A percentile compares a stretch with the other conserved stretches of the same genome.
These are phyloP conservation scores for Panthera tigris DNA, from an alignment of 2,113 vertebrate species.

Conservation along the genomic window DNA sequence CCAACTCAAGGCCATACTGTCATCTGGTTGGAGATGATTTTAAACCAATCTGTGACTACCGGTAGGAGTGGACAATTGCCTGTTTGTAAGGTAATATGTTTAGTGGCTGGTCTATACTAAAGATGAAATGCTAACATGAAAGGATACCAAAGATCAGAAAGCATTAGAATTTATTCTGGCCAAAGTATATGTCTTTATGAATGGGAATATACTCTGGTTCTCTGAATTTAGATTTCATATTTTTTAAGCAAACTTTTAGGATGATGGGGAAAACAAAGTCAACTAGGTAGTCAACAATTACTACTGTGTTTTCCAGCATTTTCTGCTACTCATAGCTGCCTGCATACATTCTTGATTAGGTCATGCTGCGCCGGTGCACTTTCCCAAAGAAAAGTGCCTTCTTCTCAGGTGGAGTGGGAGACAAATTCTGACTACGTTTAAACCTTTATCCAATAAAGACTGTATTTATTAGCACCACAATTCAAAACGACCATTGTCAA, in stretches of 20 bases:
- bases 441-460: neutral
- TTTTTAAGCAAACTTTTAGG: neutral
- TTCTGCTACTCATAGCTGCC: neutral
- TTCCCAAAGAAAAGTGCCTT: neutral
- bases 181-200: neutral
- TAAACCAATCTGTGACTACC: neutral
- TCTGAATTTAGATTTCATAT: neutral
- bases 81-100: neutral
- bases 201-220: neutral
- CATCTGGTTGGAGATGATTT: constrained; percentile 46
- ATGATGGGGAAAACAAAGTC: neutral
- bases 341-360: neutral
- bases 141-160: neutral
- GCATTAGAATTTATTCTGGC: neutral
- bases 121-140: neutral
- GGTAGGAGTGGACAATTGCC: neutral
- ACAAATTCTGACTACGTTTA: neutral
- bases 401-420: neutral
- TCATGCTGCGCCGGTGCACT: neutral
- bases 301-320: neutral
- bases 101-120: neutral
- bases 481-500: neutral
- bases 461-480: neutral
- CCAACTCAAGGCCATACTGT: constrained; percentile 32
- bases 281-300: neutral